These are phyloP conservation scores for Proisotoma minuta DNA, from an alignment of 2,888 invertebrate genomes.

Conservation along the genomic window DNA sequence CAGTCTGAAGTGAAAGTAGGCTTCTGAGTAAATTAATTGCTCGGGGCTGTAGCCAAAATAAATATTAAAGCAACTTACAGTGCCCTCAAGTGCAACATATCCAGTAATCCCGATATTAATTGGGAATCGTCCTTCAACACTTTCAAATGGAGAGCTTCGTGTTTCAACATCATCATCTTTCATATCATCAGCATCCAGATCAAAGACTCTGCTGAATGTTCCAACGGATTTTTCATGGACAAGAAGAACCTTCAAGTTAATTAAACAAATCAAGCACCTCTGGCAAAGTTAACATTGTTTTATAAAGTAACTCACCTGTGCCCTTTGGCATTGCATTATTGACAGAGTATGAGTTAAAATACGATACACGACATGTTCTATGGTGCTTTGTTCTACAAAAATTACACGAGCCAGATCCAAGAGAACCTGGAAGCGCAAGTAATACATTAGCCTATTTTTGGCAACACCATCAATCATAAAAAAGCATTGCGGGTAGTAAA, in stretches of 20 bases:
- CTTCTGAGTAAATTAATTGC: too few relatives aligned
- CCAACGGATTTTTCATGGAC: constrained; percentile 86
- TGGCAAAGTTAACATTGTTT: not conserved
- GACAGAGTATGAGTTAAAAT: constrained; percentile 92
- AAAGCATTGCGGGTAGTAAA: not conserved
- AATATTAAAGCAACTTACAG: too few relatives aligned
- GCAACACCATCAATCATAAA: too few relatives aligned
- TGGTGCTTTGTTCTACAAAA: constrained; percentile 93
- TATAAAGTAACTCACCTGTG: constrained; percentile 63
- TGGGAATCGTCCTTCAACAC: constrained; percentile 79
- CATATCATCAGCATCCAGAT: constrained; percentile 84
- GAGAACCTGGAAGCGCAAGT: constrained; percentile 59
- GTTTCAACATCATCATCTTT: constrained; percentile 74
- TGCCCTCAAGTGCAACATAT: constrained; percentile 88
- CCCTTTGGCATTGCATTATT: constrained; percentile 87
- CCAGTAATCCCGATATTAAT: constrained; percentile 93
- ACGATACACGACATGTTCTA: constrained; percentile 89
- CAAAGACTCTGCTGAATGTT: constrained; percentile 89
- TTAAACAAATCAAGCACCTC: too few relatives aligned
- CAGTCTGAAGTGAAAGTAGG: constrained; percentile 61
- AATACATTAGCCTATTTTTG: not conserved
- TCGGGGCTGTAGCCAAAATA: too few relatives aligned
- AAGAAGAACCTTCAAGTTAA: constrained; percentile 65
- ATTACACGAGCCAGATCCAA: constrained; percentile 92
- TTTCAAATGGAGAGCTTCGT: constrained; percentile 77